A percentile compares a stretch with the other conserved stretches of the same genome.
Evolutionary conservation across 2,113 vertebrate genomes (phyloP).

Genomic region (cattle (Bos taurus)): ARS-UCD2.0 NC_037347.1:2611501-2612000

Average conservation of each 20-base stretch:
- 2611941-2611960: neutral
- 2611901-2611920: neutral
- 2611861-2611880: neutral
- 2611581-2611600: neutral
- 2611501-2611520: neutral
- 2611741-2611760: neutral
- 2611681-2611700: neutral
- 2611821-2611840: neutral
- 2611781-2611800: neutral
- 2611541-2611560: neutral
- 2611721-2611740: neutral
- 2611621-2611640: neutral
- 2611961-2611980: neutral
- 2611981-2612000: neutral
- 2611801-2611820: neutral
- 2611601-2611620: neutral
- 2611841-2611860: neutral
- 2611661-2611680: slow-evolving; percentile 28
- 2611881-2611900: neutral
- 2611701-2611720: neutral
- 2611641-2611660: neutral
- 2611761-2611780: neutral
- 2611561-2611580: neutral
- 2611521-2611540: neutral
- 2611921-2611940: neutral